Conservation (phyloP, 2,797 vertebrate genomes). For the Cynodonichthys magdalenae region DNA sequence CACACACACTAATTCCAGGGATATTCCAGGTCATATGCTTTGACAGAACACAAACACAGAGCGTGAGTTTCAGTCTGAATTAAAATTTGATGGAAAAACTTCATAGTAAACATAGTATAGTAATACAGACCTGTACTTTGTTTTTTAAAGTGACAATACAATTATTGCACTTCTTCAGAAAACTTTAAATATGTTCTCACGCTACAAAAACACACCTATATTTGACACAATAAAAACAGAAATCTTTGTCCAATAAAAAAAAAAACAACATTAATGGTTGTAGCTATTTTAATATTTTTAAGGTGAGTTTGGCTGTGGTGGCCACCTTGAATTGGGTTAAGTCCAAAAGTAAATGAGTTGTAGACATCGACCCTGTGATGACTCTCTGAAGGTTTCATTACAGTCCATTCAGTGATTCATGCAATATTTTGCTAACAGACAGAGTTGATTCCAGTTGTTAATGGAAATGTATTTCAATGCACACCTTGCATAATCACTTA, state of each 20-base stretch:
- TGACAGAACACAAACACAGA: background rate
- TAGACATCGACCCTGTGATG: too few relatives aligned
- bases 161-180: too few relatives aligned
- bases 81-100: background rate
- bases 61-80: background rate
- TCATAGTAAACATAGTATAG: too few relatives aligned
- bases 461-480: too few relatives aligned
- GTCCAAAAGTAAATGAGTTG: background rate
- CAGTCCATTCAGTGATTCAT: too few relatives aligned
- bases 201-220: background rate
- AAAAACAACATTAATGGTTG: too few relatives aligned
- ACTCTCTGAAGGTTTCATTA: too few relatives aligned
- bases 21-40: conserved; percentile 18
- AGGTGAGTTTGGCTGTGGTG: background rate
- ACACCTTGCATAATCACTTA: too few relatives aligned
- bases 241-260: background rate
- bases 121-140: too few relatives aligned
- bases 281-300: background rate
- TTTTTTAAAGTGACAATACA: too few relatives aligned
- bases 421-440: too few relatives aligned
- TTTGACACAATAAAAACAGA: background rate
- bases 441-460: too few relatives aligned
- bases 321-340: background rate
- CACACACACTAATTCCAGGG: conserved; percentile 1
- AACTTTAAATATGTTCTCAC: background rate